Evolutionary conservation across 2,113 vertebrate genomes (phyloP), one percentile per base, ranked within the genome.

Genomic region (Crotalus tigris): DNA sequence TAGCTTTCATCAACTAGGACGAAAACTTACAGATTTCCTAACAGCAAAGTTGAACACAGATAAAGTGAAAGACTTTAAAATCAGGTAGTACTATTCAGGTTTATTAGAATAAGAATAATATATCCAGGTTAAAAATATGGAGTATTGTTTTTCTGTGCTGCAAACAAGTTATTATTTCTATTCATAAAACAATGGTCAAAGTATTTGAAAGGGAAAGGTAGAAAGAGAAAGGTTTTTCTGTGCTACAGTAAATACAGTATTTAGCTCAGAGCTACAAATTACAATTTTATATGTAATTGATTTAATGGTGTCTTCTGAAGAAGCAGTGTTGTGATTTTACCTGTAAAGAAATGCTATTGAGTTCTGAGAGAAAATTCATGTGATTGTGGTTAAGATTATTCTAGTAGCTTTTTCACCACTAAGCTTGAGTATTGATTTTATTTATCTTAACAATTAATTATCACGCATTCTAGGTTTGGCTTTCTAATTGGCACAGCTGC

Each of bases 11-110:
- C 99, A 99, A 96, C 97, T 99, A 87, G 99, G 99, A 19, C 98
- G 99, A 96, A 99, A 99, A 94, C 98, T 99, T 94, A 99, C 99
- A 0, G 99, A 99, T 96, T 99, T 99, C 95, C 98, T 99, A 59
- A 98, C 99, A 6, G 98, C 98, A 94, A 99, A 99, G 97, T 97
- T 99, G 95, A 98, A 99, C 57, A 98, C 98, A 11, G 99, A 99
- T 96, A 98, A 98, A 88, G 97, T 99, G 93, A 99, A 99, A 97
- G 99, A 99, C 95, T 99, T 99, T 93, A 99, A 99, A 98, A 99
- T 99, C 97, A 99, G 99, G 99, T 99, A 94, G 91, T 59, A 89
- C 69, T 15, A 64, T 29, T 26, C 53, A 89, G 46, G 4, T 85
- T 85, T n/a, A 81, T 26, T 23, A 23, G n/a, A 89, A 64, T 93